A percentile compares a stretch with the other conserved stretches of the same genome.
Evolutionary conservation across 2,113 vertebrate species (phyloP).

Genomic region (Toxotes jaculatrix): DNA sequence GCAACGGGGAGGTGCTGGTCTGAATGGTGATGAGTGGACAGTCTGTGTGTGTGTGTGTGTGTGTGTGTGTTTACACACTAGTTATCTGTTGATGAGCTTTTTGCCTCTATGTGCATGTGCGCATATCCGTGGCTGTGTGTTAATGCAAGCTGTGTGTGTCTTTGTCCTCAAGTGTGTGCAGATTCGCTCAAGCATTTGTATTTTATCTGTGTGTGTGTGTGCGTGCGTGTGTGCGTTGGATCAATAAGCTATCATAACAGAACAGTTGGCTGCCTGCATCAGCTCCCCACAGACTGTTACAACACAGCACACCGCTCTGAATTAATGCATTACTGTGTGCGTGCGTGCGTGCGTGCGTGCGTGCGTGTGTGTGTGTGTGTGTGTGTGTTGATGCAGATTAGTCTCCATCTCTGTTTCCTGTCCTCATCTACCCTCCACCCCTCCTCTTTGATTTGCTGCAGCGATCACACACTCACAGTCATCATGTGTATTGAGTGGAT

Average conservation of each 20-base stretch:
- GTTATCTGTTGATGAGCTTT: not conserved
- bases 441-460: slow-evolving; percentile 5
- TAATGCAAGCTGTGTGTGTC: too few species aligned
- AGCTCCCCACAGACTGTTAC: slow-evolving; percentile 16
- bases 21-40: slow-evolving; percentile 44
- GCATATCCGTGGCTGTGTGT: not conserved
- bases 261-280: slow-evolving; percentile 45
- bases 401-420: slow-evolving; percentile 22
- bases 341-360: slow-evolving; percentile 8
- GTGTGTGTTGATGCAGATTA: slow-evolving; percentile 36
- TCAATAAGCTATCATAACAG: slow-evolving; percentile 59
- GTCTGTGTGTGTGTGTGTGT: not conserved
- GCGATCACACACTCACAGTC: not conserved
- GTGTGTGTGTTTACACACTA: not conserved
- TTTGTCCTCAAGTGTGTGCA: not conserved
- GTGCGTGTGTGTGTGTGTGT: slow-evolving; percentile 14
- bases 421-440: slow-evolving; percentile 19
- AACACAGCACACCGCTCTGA: slow-evolving; percentile 18
- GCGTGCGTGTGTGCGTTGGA: slow-evolving; percentile 13
- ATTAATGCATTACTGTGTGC: slow-evolving; percentile 1
- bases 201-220: too few species aligned
- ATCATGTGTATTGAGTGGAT: slow-evolving; percentile 4
- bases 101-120: not conserved
- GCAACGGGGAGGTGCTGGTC: slow-evolving; percentile 24
- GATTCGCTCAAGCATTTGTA: not conserved